phyloP scores from a whole-genome alignment of 2,113 vertebrate species.

The Anolis sagrei region DNA sequence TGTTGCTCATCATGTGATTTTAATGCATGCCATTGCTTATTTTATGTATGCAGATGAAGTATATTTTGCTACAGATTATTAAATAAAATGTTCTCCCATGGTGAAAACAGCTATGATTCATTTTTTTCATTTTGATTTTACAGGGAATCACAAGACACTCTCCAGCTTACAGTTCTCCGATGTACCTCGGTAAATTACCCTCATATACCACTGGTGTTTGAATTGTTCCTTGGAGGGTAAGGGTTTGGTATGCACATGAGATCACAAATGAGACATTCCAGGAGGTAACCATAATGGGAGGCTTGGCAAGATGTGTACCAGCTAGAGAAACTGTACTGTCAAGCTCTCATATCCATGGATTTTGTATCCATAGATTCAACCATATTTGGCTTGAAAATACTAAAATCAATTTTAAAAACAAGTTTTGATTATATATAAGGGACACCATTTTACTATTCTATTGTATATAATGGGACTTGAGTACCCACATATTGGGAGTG shows the following conservation, averaged over 20 bases:
- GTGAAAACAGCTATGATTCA: background rate
- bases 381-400: too few relatives aligned
- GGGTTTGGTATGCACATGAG: constrained; percentile 26
- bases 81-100: background rate
- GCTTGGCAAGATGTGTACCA: background rate
- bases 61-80: background rate
- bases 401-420: too few relatives aligned
- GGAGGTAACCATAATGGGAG: constrained; percentile 11
- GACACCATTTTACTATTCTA: too few relatives aligned
- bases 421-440: too few relatives aligned
- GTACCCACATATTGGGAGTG: too few relatives aligned
- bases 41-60: background rate
- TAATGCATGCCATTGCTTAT: background rate
- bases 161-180: constrained; percentile 87
- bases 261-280: constrained; percentile 14
- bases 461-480: too few relatives aligned
- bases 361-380: too few relatives aligned
- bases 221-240: constrained; percentile 32
- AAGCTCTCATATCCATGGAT: too few relatives aligned
- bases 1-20: background rate
- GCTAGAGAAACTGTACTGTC: background rate
- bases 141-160: constrained; percentile 87
- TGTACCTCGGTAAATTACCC: constrained; percentile 82
- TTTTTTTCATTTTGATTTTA: constrained; percentile 31
- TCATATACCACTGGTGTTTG: constrained; percentile 38